phyloP scores from a whole-genome alignment of 2,888 invertebrate species.

The Agrotis puta region DNA sequence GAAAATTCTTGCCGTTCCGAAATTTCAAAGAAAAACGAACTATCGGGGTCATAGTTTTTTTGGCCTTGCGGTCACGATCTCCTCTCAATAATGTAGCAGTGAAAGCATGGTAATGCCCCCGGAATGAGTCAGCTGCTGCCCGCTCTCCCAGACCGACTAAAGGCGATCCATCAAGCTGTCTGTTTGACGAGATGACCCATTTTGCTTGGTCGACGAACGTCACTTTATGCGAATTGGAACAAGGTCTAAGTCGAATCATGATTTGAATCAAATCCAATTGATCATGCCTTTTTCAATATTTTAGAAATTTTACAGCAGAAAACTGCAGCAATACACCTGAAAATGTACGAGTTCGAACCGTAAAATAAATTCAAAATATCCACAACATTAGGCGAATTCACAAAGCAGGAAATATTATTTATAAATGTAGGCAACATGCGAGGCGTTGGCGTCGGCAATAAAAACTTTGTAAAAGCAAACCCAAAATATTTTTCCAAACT shows the following conservation, averaged over 20 bases:
- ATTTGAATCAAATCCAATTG: conserved; percentile 48
- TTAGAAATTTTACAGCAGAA: background rate
- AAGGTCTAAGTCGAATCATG: conserved; percentile 51
- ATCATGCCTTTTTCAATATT: conserved; percentile 27
- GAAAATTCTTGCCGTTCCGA: conserved; percentile 19
- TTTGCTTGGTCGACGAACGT: conserved; percentile 63
- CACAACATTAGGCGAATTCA: conserved; percentile 44
- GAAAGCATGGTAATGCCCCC: conserved; percentile 69
- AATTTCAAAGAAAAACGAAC: conserved; percentile 35
- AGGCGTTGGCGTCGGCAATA: conserved; percentile 62
- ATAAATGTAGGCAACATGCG: conserved; percentile 58
- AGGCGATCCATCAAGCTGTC: conserved; percentile 78
- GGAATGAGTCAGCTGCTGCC: conserved; percentile 74
- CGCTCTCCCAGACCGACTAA: conserved; percentile 52
- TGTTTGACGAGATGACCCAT: conserved; percentile 71
- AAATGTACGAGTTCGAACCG: background rate
- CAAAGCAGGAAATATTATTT: conserved; percentile 60
- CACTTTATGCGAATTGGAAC: conserved; percentile 53
- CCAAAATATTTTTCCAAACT: conserved; percentile 72
- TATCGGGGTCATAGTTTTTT: conserved; percentile 23
- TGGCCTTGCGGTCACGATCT: conserved; percentile 44
- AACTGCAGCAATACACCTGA: conserved; percentile 5
- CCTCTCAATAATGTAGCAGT: conserved; percentile 57
- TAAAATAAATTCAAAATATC: conserved; percentile 36
- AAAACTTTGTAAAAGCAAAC: conserved; percentile 68